Evolutionary conservation across 2,888 invertebrate species (phyloP).

Genomic region (Toxonevra muliebris): DNA sequence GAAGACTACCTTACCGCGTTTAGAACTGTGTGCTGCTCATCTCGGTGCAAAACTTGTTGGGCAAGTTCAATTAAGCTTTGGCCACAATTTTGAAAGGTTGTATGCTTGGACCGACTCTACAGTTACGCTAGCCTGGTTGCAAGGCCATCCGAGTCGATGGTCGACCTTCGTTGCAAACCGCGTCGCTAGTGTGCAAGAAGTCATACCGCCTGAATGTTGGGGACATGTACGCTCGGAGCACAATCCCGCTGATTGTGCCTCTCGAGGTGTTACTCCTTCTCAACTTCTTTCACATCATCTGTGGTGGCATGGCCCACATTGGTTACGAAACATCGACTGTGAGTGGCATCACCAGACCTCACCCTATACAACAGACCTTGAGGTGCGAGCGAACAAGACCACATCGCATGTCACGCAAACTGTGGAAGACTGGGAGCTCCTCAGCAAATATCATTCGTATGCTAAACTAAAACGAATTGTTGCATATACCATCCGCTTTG

Average conservation of each 20-base stretch:
- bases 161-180: neutral
- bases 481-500: too few relatives aligned
- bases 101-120: too few relatives aligned
- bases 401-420: too few relatives aligned
- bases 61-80: neutral
- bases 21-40: slow-evolving; percentile 24
- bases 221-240: neutral
- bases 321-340: neutral
- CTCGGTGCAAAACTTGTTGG: slow-evolving; percentile 18
- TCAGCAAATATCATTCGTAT: too few relatives aligned
- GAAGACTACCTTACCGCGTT: slow-evolving; percentile 5
- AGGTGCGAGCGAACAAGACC: too few relatives aligned
- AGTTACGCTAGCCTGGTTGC: too few relatives aligned
- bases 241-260: slow-evolving; percentile 19
- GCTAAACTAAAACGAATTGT: too few relatives aligned
- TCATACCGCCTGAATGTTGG: neutral
- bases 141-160: slow-evolving; percentile 9
- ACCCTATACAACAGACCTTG: neutral
- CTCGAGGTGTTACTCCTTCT: neutral
- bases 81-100: neutral
- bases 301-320: slow-evolving; percentile 3
- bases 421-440: too few relatives aligned
- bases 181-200: neutral
- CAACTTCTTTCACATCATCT: slow-evolving; percentile 5
- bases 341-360: neutral